phyloP scores from a whole-genome alignment of 2,888 invertebrate species.

The Scelioninae gen. 2 region DNA sequence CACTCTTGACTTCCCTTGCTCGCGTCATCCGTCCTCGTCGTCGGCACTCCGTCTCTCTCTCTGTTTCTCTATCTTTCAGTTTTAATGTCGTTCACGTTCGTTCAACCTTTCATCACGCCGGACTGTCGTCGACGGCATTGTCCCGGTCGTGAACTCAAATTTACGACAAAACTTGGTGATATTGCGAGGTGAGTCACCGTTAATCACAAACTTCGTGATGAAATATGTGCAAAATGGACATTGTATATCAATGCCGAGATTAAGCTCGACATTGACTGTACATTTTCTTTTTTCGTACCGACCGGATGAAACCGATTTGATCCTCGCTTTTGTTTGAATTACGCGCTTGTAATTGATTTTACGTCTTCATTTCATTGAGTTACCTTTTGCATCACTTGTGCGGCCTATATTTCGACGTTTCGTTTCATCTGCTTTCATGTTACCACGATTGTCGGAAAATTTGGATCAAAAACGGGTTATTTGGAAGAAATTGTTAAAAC shows the following conservation, averaged over 20 bases:
- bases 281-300: not conserved
- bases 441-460: too few species aligned
- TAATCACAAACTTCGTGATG: constrained; percentile 32
- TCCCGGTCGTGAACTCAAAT: constrained; percentile 57
- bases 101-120: constrained; percentile 56
- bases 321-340: constrained; percentile 9
- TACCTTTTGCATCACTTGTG: too few species aligned
- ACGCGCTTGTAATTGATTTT: not conserved
- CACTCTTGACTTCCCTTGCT: constrained; percentile 60
- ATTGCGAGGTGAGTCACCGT: constrained; percentile 47
- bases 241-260: constrained; percentile 24
- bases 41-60: constrained; percentile 7
- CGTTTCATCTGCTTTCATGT: too few species aligned
- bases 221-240: constrained; percentile 37
- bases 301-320: constrained; percentile 17
- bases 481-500: too few species aligned
- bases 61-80: constrained; percentile 13
- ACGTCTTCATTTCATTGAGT: constrained; percentile 1
- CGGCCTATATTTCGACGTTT: too few species aligned
- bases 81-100: constrained; percentile 48
- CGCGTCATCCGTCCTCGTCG: constrained; percentile 20
- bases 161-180: constrained; percentile 54
- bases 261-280: constrained; percentile 17
- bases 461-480: too few species aligned
- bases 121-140: constrained; percentile 50